Evolutionary conservation across 2,113 vertebrate species (phyloP).

Genomic region (Pteronura brasiliensis): DNA sequence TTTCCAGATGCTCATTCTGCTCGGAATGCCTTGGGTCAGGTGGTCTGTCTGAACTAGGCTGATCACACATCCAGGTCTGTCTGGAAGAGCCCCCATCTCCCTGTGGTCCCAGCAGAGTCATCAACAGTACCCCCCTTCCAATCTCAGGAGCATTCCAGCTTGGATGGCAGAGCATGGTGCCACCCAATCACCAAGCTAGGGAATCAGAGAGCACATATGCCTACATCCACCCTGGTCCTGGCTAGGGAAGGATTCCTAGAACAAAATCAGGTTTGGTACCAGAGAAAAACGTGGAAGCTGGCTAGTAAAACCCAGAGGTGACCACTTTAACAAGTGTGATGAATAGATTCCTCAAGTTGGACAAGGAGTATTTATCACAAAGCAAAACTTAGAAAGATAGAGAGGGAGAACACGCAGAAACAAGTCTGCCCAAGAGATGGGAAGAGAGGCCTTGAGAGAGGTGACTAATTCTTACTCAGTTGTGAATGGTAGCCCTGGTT

Average conservation of each 20-base stretch:
- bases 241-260: neutral
- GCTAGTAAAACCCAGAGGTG: neutral
- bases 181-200: neutral
- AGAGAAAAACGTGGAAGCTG: neutral
- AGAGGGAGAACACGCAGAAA: neutral
- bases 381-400: neutral
- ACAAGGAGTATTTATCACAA: neutral
- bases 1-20: neutral
- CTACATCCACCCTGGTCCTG: neutral
- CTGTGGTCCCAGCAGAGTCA: neutral
- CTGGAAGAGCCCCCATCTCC: neutral
- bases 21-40: neutral
- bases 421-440: neutral
- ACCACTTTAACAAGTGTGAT: no score
- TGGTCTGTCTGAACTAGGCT: neutral
- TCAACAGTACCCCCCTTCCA: neutral
- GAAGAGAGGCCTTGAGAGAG: neutral
- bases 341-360: neutral
- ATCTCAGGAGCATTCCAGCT: neutral
- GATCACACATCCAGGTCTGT: neutral
- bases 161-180: neutral
- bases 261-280: neutral
- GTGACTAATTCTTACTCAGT: neutral
- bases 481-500: neutral
- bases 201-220: neutral